These are phyloP conservation scores for Rotaria sp. DNA, from an alignment of 2,888 invertebrate genomes.

Conservation along the genomic window DNA sequence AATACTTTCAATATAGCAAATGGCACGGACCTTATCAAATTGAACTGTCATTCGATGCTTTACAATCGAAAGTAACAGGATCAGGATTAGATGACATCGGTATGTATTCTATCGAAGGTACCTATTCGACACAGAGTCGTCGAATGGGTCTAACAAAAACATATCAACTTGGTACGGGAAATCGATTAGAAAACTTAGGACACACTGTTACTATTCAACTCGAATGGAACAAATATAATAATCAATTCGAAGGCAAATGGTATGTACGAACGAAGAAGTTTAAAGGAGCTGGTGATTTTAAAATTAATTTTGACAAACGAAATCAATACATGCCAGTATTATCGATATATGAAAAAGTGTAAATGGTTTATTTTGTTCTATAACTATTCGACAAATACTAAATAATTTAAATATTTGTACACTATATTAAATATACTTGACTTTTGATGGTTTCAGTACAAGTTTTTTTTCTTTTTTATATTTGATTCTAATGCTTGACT, in stretches of 20 bases:
- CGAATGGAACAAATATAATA: not conserved
- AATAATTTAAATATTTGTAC: no score
- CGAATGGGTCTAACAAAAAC: conserved; percentile 3
- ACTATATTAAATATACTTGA: no score
- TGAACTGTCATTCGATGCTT: not conserved
- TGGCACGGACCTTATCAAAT: not conserved
- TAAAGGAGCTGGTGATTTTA: not conserved
- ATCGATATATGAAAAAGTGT: no score
- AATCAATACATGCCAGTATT: no score
- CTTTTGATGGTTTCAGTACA: no score
- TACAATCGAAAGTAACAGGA: not conserved
- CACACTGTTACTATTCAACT: not conserved
- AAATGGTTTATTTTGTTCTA: no score
- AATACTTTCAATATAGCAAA: not conserved
- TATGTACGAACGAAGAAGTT: not conserved
- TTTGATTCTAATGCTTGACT: no score
- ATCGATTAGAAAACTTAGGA: not conserved
- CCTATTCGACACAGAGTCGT: not conserved
- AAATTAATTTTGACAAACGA: not conserved
- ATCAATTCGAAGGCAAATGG: not conserved
- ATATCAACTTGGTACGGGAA: not conserved
- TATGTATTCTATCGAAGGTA: not conserved
- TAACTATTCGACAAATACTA: no score
- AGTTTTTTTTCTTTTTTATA: no score
- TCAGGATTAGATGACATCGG: not conserved